Evolutionary conservation across 2,113 vertebrate species (phyloP).

Genomic region (Gambusia affinis): DNA sequence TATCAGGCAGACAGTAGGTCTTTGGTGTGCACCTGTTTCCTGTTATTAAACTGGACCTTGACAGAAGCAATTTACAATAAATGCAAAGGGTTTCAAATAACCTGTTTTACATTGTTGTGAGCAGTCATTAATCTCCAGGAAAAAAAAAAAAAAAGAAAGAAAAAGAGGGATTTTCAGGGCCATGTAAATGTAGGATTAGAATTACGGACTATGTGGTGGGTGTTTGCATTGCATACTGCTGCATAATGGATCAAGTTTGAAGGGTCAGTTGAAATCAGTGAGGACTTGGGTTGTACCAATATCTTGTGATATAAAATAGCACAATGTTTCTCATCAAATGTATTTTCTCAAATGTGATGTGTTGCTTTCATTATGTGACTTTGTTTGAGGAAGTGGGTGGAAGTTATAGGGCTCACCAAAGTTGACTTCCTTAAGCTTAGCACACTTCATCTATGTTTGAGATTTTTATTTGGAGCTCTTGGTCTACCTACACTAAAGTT

Average conservation of each 20-base stretch:
- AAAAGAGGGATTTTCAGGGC: background rate
- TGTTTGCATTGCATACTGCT: background rate
- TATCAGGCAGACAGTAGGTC: conserved; percentile 31
- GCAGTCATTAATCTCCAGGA: conserved; percentile 2
- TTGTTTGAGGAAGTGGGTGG: too few species aligned
- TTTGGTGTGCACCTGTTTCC: conserved; percentile 21
- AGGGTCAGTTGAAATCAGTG: background rate
- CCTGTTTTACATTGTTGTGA: conserved; percentile 15
- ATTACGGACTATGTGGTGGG: background rate
- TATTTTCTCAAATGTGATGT: too few species aligned
- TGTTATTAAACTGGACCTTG: conserved; percentile 25
- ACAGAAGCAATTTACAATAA: conserved; percentile 37
- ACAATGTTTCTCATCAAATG: background rate
- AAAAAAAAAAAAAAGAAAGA: too few species aligned
- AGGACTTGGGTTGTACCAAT: background rate
- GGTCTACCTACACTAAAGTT: too few species aligned
- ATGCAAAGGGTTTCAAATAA: conserved; percentile 23
- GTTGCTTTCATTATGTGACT: background rate
- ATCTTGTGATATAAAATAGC: background rate
- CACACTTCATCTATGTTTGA: background rate
- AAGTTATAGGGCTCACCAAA: background rate
- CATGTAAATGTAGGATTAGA: background rate
- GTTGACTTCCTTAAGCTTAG: background rate
- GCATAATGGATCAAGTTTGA: background rate
- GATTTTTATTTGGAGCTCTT: background rate